Evolutionary conservation across 2,113 vertebrate species (phyloP).

Genomic region (Panthera leo): DNA sequence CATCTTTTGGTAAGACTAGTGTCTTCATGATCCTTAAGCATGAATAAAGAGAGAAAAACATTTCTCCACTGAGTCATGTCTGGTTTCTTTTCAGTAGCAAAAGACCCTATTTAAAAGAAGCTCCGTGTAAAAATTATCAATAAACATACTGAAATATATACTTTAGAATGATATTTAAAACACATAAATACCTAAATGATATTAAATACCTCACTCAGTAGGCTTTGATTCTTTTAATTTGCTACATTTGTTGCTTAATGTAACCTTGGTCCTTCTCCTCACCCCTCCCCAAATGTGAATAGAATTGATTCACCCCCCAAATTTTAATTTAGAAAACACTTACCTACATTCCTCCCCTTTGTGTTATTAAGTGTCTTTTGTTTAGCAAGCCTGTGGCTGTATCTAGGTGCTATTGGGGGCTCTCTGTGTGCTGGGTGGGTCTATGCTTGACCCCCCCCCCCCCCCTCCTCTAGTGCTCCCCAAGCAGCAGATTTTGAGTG

Average conservation of each 20-base stretch:
- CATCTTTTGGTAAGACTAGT: not conserved
- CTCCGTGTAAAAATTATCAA: constrained; percentile 18
- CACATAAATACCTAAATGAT: constrained; percentile 25
- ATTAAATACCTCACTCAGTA: constrained; percentile 50
- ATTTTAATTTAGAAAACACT: constrained; percentile 35
- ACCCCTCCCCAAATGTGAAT: not conserved
- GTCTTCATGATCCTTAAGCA: not conserved
- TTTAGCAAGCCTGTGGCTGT: not conserved
- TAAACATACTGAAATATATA: constrained; percentile 39
- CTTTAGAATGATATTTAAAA: constrained; percentile 48
- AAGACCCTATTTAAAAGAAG: not conserved
- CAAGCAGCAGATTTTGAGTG: not conserved
- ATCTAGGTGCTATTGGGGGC: not conserved
- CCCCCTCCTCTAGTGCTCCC: not conserved
- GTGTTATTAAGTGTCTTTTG: not conserved
- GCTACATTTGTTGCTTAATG: constrained; percentile 23
- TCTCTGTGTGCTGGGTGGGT: not conserved
- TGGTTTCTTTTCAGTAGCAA: constrained; percentile 3
- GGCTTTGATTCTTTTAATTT: constrained; percentile 65
- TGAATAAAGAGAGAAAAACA: not conserved
- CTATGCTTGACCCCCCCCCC: not conserved
- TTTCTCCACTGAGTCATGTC: not conserved
- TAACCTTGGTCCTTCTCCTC: not conserved
- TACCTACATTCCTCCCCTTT: not conserved
- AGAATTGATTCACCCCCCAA: not conserved